Evolutionary conservation across 2,113 vertebrate species (phyloP).

Genomic region (Dunckerocampus dactyliophorus): DNA sequence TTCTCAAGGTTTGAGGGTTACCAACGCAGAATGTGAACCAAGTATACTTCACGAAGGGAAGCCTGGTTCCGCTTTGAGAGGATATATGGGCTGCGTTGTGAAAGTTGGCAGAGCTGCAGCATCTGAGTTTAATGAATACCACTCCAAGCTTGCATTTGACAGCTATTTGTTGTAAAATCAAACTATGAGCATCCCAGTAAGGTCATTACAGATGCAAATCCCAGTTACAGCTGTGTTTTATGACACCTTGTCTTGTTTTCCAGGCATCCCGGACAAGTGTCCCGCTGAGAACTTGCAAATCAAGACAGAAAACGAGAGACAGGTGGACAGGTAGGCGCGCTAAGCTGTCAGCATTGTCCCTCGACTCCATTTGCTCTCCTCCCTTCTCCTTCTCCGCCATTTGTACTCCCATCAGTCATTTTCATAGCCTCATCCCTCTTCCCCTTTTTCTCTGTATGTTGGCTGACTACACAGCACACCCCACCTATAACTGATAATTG

Average conservation of each 20-base stretch:
- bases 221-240: conserved; percentile 57
- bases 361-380: conserved; percentile 20
- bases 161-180: conserved; percentile 51
- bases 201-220: conserved; percentile 70
- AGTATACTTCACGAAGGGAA: too few species aligned
- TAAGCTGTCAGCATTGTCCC: conserved; percentile 51
- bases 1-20: too few species aligned
- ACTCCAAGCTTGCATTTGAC: conserved; percentile 32
- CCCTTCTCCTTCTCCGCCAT: conserved; percentile 30
- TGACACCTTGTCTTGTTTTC: conserved; percentile 70
- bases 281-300: conserved; percentile 66
- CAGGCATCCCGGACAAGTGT: conserved; percentile 34
- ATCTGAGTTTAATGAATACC: conserved; percentile 50
- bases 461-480: conserved; percentile 42
- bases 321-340: conserved; percentile 61
- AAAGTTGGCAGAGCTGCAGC: conserved; percentile 4
- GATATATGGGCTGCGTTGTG: background rate
- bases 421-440: conserved; percentile 54
- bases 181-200: conserved; percentile 45
- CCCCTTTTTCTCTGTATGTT: conserved; percentile 25
- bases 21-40: too few species aligned
- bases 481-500: conserved; percentile 37
- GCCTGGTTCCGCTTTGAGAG: too few species aligned
- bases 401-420: conserved; percentile 62
- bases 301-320: conserved; percentile 57